A percentile compares a stretch with the other conserved stretches of the same genome.
These are phyloP conservation scores for Phyllotis vaccarum DNA, from an alignment of 2,797 vertebrate genomes.

Conservation along the genomic window DNA sequence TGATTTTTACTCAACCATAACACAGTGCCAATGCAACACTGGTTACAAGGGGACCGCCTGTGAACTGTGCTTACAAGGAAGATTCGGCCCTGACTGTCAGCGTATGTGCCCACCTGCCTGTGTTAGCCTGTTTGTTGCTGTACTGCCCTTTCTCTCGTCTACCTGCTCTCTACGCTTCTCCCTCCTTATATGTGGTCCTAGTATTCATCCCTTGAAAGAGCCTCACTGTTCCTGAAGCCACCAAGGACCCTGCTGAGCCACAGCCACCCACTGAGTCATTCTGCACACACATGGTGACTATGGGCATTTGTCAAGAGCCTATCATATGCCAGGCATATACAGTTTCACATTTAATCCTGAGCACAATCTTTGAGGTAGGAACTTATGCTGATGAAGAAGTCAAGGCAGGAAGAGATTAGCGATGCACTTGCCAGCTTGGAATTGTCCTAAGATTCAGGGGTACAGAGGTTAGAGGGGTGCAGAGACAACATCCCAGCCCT, in stretches of 20 bases:
- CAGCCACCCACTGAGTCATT: neutral
- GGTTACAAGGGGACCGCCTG: constrained; percentile 93
- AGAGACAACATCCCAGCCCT: neutral
- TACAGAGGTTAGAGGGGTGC: neutral
- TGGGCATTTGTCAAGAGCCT: neutral
- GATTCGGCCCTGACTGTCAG: constrained; percentile 91
- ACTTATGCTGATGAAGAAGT: neutral
- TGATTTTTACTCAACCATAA: constrained; percentile 89
- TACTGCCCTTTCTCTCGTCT: neutral
- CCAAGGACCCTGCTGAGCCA: neutral
- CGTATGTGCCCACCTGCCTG: constrained; percentile 82
- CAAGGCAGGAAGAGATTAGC: neutral
- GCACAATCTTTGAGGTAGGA: neutral
- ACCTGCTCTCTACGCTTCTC: neutral
- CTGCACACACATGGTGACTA: neutral
- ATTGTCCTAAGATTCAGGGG: neutral
- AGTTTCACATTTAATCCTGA: neutral
- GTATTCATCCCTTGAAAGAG: neutral
- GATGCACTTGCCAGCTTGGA: neutral
- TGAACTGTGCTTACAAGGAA: constrained; percentile 90
- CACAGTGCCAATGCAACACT: constrained; percentile 90
- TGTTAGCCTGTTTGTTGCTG: neutral
- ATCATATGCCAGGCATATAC: neutral
- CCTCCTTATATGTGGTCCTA: neutral
- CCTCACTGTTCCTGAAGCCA: neutral